These are phyloP conservation scores for Ephestia elutella DNA, from an alignment of 1,140 invertebrate species.

Conservation along the genomic window DNA sequence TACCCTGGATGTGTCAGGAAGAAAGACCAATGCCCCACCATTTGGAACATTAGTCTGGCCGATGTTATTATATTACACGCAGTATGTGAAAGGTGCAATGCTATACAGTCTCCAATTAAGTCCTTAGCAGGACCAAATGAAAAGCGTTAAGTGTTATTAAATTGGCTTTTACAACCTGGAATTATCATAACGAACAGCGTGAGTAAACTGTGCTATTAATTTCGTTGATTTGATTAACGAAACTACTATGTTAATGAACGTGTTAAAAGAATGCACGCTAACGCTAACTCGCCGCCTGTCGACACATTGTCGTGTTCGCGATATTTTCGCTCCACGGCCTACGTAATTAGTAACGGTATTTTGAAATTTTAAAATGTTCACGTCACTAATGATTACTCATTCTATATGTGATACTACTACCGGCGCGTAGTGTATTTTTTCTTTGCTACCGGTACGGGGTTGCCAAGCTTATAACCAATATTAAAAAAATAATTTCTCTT, in stretches of 20 bases:
- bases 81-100: no score
- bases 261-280: slow-evolving; percentile 68
- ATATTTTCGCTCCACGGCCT: slow-evolving; percentile 57
- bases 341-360: slow-evolving; percentile 57
- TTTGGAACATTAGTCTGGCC: no score
- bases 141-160: not conserved
- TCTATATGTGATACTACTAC: no score
- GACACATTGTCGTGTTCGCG: slow-evolving; percentile 65
- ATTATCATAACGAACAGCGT: not conserved
- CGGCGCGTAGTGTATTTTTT: no score
- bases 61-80: no score
- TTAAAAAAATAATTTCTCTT: no score
- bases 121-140: not conserved
- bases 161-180: not conserved
- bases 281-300: slow-evolving; percentile 64
- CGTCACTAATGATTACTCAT: slow-evolving; percentile 9
- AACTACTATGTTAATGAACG: slow-evolving; percentile 73
- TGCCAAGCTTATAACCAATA: no score
- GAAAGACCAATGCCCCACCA: no score
- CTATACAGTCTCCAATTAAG: no score
- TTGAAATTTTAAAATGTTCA: slow-evolving; percentile 51
- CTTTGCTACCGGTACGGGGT: no score
- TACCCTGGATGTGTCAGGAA: no score
- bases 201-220: slow-evolving; percentile 70
- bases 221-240: slow-evolving; percentile 74